These are phyloP conservation scores for Virgularia gustaviana DNA, from an alignment of 92 coral and sea anemone genomes.

Conservation along the genomic window DNA sequence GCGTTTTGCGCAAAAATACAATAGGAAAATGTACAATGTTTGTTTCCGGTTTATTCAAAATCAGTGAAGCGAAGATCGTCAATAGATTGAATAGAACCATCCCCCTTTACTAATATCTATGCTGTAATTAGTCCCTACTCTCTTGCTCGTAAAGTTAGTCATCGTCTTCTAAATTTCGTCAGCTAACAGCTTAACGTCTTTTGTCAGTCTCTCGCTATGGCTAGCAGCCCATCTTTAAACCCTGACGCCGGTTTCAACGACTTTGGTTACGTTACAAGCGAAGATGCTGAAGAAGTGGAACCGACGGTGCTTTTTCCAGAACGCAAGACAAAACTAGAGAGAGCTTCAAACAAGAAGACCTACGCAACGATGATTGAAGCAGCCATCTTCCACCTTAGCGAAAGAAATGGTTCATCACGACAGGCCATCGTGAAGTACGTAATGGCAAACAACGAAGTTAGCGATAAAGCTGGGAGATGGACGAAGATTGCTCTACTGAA, in stretches of 20 bases:
- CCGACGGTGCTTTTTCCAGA: conserved; percentile 22
- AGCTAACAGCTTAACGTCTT: conserved; percentile 15
- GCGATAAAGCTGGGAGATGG: conserved; percentile 53
- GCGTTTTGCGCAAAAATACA: too few species aligned
- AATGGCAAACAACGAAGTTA: conserved; percentile 61
- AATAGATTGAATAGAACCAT: too few species aligned
- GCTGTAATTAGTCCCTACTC: too few species aligned
- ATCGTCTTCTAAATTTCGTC: background rate
- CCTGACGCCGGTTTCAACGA: background rate
- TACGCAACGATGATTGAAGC: conserved; percentile 83
- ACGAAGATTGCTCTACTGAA: conserved; percentile 67
- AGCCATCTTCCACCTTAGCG: conserved; percentile 65
- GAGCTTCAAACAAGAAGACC: background rate
- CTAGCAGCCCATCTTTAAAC: background rate
- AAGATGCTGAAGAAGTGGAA: background rate
- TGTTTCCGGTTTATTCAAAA: too few species aligned
- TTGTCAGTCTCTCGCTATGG: conserved; percentile 36
- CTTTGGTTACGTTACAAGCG: background rate
- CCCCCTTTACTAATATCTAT: too few species aligned
- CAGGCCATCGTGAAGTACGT: conserved; percentile 75
- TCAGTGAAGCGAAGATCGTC: too few species aligned
- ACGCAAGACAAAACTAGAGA: conserved; percentile 1
- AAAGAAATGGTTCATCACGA: conserved; percentile 78
- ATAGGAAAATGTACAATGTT: too few species aligned
- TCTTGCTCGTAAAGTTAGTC: background rate